Percentiles rank a stretch among this genome's conserved stretches.
Evolutionary conservation across 1,140 invertebrate species (phyloP).

Genomic region (Elymnias hypermnestra): DNA sequence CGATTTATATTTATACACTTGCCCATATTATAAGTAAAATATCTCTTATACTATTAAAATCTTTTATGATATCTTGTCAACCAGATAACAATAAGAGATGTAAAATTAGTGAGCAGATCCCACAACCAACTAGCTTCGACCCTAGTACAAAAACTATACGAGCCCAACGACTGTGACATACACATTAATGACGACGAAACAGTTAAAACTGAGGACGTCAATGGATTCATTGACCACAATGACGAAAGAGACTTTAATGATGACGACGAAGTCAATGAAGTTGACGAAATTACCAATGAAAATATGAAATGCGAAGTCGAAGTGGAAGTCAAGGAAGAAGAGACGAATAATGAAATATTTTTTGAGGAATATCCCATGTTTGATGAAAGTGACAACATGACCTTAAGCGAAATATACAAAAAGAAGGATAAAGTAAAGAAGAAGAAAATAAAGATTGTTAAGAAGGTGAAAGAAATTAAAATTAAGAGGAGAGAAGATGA

Average conservation of each 20-base stretch:
- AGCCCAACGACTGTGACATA: constrained; percentile 26
- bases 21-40: too few species aligned
- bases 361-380: constrained; percentile 41
- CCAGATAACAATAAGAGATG: constrained; percentile 45
- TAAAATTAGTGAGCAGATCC: constrained; percentile 38
- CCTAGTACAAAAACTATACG: constrained; percentile 20
- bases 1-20: too few species aligned
- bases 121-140: constrained; percentile 27
- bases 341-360: constrained; percentile 37
- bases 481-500: constrained; percentile 24
- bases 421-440: constrained; percentile 33
- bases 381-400: constrained; percentile 46
- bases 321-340: constrained; percentile 39
- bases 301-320: constrained; percentile 17
- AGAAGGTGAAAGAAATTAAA: constrained; percentile 28
- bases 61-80: background rate
- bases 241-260: constrained; percentile 8
- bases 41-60: too few species aligned
- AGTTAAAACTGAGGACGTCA: constrained; percentile 16
- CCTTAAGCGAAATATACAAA: constrained; percentile 44
- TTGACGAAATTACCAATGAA: constrained; percentile 11
- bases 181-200: constrained; percentile 14
- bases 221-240: constrained; percentile 5
- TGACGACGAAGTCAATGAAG: constrained; percentile 12
- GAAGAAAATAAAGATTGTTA: constrained; percentile 29